Evolutionary conservation across 2,888 invertebrate genomes (phyloP), one percentile per base, ranked within the genome.

Genomic region (Phasia obesa): DNA sequence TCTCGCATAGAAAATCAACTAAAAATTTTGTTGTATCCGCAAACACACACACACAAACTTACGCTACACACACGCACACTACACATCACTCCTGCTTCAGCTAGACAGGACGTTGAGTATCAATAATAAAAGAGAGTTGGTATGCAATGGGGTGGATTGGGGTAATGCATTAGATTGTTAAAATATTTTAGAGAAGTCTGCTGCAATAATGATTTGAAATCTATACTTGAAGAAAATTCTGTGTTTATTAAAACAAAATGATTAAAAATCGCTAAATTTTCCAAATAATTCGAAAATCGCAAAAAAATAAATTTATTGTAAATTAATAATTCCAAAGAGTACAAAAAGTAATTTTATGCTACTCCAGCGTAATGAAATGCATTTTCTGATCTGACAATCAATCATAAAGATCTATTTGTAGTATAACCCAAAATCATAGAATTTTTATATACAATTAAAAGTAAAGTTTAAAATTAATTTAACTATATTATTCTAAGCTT

Each of bases 51-150:
- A 23, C 21, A 57, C 5, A 49, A 15, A 76, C 17, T 42, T 21
- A 47, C 25, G 25, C 57, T 27, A 62, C n/a, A 65, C 38, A 23
- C 21, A 55, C 4, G 11, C 19, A 57, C 0, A 19, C 15, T 19
- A 11, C 23, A 17, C 7, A 21, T 11, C 21, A 47, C 47, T 27
- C 13, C 71, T 25, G 27, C 38, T 21, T 35, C 47, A 47, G 62
- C 35, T 67, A 55, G 35, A 80, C 60, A 80, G 35, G 6, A 60
- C 53, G 55, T 53, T 67, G 60, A 44, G 67, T 67, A 79, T 79
- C 59, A 74, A 79, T 79, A 79, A 73, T 73, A 67, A 60, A 49
- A 67, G 38, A 73, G 15, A 57, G 49, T 60, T 57, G 21, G 19
- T 47, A 65, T 49, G 13, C 9, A 71, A 13, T 38, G 35, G 35